Conservation (phyloP, 2,113 vertebrate species). For the Cyprinodon tularosa region DNA sequence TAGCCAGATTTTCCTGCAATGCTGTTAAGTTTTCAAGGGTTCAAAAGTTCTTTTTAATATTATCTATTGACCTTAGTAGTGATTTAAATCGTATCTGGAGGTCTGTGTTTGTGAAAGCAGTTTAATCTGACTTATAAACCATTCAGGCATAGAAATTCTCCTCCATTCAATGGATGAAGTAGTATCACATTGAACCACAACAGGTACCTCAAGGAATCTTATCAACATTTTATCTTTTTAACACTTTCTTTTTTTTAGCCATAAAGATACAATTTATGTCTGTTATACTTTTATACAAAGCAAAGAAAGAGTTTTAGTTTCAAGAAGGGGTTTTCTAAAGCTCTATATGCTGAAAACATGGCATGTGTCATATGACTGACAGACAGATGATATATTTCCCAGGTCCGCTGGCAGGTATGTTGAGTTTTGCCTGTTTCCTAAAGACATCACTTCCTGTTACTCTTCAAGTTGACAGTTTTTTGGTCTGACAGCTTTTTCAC, state of each 20-base stretch:
- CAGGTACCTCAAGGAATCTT: background rate
- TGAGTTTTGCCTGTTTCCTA: background rate
- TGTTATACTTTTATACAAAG: background rate
- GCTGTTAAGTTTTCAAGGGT: background rate
- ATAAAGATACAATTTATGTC: background rate
- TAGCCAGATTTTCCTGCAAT: background rate
- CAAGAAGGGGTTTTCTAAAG: background rate
- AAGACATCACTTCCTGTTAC: background rate
- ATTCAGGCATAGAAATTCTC: background rate
- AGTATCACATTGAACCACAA: background rate
- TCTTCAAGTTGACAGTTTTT: background rate
- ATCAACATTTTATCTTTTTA: background rate
- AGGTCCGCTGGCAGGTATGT: background rate
- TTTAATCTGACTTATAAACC: background rate
- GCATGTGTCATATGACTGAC: background rate
- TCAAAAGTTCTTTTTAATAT: background rate
- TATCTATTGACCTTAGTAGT: background rate
- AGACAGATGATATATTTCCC: background rate
- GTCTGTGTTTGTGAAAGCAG: background rate
- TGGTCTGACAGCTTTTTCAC: background rate
- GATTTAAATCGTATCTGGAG: background rate
- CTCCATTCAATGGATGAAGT: background rate
- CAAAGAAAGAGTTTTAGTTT: background rate
- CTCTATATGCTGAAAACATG: background rate
- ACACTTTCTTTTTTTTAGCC: background rate